Conservation (phyloP, 2,797 vertebrate genomes). For the Chromobotia macracanthus region DNA sequence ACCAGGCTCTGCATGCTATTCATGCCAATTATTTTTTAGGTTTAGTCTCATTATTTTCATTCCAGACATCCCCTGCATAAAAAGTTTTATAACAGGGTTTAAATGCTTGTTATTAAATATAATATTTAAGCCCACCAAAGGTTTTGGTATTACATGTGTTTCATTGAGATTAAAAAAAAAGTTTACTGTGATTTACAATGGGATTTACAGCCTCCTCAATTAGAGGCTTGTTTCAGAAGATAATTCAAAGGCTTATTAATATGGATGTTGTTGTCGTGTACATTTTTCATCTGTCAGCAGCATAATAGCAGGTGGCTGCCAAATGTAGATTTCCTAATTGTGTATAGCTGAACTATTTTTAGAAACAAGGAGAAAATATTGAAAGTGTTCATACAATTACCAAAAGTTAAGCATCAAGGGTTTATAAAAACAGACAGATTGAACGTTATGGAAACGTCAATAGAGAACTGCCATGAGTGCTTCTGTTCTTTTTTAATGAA, state of each 20-base stretch:
- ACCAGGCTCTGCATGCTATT: conserved; percentile 39
- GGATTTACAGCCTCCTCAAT: conserved; percentile 21
- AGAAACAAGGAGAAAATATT: conserved; percentile 19
- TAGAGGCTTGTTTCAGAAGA: conserved; percentile 11
- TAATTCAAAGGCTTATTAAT: conserved; percentile 17
- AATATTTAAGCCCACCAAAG: conserved; percentile 47
- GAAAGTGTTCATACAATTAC: conserved; percentile 29
- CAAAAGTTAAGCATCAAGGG: conserved; percentile 20
- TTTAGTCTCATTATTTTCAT: conserved; percentile 54
- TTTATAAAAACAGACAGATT: conserved; percentile 7
- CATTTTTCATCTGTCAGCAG: conserved; percentile 29
- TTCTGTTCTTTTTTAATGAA: conserved; percentile 16
- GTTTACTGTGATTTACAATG: conserved; percentile 30
- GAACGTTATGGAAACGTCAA: background rate
- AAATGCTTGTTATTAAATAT: conserved; percentile 53
- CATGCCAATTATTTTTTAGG: conserved; percentile 16
- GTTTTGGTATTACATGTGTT: conserved; percentile 48
- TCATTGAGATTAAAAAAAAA: conserved; percentile 18
- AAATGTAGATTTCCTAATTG: conserved; percentile 44
- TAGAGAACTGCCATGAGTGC: conserved; percentile 18
- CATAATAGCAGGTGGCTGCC: conserved; percentile 45
- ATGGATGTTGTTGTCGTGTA: conserved; percentile 44
- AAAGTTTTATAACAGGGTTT: conserved; percentile 56
- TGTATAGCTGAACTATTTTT: conserved; percentile 44
- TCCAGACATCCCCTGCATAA: conserved; percentile 16